phyloP scores from a whole-genome alignment of 1,140 invertebrate species.

The Drosophila bifasciata region DNA sequence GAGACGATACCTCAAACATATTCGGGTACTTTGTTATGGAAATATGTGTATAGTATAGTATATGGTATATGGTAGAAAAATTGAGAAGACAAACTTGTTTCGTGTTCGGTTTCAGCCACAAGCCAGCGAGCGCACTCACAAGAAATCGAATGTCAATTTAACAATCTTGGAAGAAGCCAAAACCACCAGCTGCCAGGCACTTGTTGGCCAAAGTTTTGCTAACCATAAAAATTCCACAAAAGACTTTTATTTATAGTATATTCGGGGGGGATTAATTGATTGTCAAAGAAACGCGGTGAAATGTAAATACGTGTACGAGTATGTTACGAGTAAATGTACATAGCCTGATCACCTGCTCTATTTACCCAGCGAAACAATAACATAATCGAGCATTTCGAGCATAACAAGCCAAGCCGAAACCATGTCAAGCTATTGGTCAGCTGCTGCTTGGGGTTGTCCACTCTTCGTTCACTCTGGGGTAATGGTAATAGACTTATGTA shows the following conservation, averaged over 20 bases:
- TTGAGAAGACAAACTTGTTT: constrained; percentile 52
- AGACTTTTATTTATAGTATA: constrained; percentile 4
- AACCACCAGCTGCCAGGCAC: constrained; percentile 26
- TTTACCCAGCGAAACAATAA: constrained; percentile 57
- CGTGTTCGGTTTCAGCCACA: neutral
- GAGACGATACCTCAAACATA: constrained; percentile 20
- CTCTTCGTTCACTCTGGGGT: constrained; percentile 43
- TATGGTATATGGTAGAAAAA: constrained; percentile 30
- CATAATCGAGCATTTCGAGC: constrained; percentile 54
- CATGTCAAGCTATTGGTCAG: constrained; percentile 56
- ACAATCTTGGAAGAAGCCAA: constrained; percentile 34
- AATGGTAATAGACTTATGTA: constrained; percentile 66
- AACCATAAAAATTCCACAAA: neutral
- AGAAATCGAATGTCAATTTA: constrained; percentile 33
- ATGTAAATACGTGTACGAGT: constrained; percentile 6
- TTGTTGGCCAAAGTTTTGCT: constrained; percentile 20
- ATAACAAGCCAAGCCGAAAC: constrained; percentile 48
- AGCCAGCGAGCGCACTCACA: constrained; percentile 7
- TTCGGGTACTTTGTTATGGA: constrained; percentile 47
- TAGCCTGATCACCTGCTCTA: constrained; percentile 45
- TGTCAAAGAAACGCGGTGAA: constrained; percentile 11
- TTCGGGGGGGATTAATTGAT: constrained; percentile 22
- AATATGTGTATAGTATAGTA: too few species aligned
- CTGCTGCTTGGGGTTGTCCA: constrained; percentile 25
- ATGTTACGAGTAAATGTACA: neutral